These are phyloP conservation scores for Meriones psammophilus DNA, from an alignment of 2,797 vertebrate species.

Conservation along the genomic window DNA sequence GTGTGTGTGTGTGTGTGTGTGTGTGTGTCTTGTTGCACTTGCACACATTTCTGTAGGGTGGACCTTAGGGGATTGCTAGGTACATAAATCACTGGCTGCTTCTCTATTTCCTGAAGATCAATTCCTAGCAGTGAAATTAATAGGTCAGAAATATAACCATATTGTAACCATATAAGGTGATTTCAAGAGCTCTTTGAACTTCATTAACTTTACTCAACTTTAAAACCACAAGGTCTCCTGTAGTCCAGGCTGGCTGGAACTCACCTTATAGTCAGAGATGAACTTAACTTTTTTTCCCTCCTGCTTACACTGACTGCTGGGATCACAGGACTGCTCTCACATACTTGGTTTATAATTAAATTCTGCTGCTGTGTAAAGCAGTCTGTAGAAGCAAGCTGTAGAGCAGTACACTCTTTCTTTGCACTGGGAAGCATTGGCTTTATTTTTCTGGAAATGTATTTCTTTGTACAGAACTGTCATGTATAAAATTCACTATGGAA, in stretches of 20 bases:
- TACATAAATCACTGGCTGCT: conserved; percentile 24
- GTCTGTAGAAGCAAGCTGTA: neutral
- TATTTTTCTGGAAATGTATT: conserved; percentile 49
- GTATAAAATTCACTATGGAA: neutral
- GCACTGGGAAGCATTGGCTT: neutral
- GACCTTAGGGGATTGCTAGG: neutral
- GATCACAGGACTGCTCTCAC: neutral
- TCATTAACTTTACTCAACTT: neutral
- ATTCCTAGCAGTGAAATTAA: conserved; percentile 57
- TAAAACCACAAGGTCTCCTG: neutral
- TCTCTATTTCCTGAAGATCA: conserved; percentile 55
- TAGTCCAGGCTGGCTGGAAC: neutral
- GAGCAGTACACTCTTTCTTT: neutral
- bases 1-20: neutral
- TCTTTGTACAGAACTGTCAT: neutral
- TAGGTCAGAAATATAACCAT: neutral
- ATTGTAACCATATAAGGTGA: neutral
- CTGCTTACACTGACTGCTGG: neutral
- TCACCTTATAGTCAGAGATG: neutral
- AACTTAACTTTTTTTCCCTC: neutral
- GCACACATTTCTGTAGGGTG: conserved; percentile 10
- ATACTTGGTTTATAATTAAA: neutral
- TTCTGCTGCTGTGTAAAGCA: neutral
- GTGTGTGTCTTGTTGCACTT: neutral
- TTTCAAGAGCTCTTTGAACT: conserved; percentile 47